Evolutionary conservation across 2,888 invertebrate genomes (phyloP).

Genomic region (Lordiphosa andalusiaca): DNA sequence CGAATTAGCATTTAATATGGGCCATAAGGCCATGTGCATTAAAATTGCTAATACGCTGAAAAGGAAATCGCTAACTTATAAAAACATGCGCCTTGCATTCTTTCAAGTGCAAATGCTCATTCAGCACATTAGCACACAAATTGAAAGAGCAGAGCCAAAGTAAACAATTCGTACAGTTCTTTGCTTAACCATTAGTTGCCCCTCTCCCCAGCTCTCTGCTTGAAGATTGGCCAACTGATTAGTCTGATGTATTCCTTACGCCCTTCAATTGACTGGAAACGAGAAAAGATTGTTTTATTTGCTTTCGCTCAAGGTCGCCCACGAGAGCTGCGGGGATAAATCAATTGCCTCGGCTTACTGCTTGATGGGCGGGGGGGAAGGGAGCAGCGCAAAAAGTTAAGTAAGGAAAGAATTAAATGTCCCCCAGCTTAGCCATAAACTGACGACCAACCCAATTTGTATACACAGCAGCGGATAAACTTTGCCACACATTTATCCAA

Average conservation of each 20-base stretch:
- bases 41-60: conserved; percentile 59
- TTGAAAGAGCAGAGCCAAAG: conserved; percentile 8
- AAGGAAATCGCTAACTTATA: conserved; percentile 13
- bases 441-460: conserved; percentile 13
- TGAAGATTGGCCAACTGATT: conserved; percentile 29
- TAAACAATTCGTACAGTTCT: conserved; percentile 6
- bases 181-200: conserved; percentile 1
- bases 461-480: conserved; percentile 8
- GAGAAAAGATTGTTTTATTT: conserved; percentile 37
- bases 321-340: conserved; percentile 3
- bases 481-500: conserved; percentile 31
- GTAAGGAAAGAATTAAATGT: conserved; percentile 1
- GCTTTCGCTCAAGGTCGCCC: conserved; percentile 15
- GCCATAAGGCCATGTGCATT: conserved; percentile 56
- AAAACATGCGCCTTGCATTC: conserved; percentile 1
- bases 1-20: conserved; percentile 66
- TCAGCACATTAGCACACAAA: conserved; percentile 10
- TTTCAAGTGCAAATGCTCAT: conserved; percentile 7
- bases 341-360: conserved; percentile 35
- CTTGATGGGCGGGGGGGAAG: no score
- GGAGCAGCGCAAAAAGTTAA: conserved; percentile 9
- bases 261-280: conserved; percentile 55
- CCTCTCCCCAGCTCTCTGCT: background rate
- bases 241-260: conserved; percentile 27
- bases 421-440: conserved; percentile 23